Base-by-base conservation (phyloP, 2,113 vertebrate species). In the Ophiodon elongatus region DNA sequence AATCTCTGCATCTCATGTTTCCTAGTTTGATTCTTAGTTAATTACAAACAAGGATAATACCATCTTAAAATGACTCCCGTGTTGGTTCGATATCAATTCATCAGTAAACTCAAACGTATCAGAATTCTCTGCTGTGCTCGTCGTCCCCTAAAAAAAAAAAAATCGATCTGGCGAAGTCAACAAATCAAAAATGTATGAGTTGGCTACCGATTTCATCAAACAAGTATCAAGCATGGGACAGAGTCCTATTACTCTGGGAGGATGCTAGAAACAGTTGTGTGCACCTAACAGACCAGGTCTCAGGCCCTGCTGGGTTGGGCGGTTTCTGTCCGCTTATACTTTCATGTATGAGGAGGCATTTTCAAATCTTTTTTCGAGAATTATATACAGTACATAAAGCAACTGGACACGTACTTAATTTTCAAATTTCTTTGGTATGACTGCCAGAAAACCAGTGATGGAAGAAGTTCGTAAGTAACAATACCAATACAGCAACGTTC, bases 141-240 rank as follows among this genome's bases (percentile, higher is more conserved):
- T 83, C 76, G 59, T 83, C 79, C 81, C 76, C 68, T 35, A 45
- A 15, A 17, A 17, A 39, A 8, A 45, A 45, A 45, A 69, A 43
- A 65, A 71, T 54, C 7, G 79, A 87, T 83, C 29, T 54, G 73
- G 47, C 50, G 85, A 78, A 87, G 76, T 79, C 79, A 91, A 85
- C 62, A 54, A 82, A 88, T 90, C 63, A 74, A 87, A 88, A 81
- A 87, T 87, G 72, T 66, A 87, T 84, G 75, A 88, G 73, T 57
- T 59, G 72, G 67, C 59, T 87, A 84, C 84, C 57, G 9, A 68
- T 83, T 83, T 74, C 59, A 87, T 88, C 85, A 87, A 64, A 76
- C 67, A 72, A 79, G 76, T 67, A 85, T 88, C 67, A 82, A 65
- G 69, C 75, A 47, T 72, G 65, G 41, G 70, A 72, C 72, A 57